These are phyloP conservation scores for Lampropteryx suffumata DNA, from an alignment of 2,888 invertebrate genomes.

Conservation along the genomic window DNA sequence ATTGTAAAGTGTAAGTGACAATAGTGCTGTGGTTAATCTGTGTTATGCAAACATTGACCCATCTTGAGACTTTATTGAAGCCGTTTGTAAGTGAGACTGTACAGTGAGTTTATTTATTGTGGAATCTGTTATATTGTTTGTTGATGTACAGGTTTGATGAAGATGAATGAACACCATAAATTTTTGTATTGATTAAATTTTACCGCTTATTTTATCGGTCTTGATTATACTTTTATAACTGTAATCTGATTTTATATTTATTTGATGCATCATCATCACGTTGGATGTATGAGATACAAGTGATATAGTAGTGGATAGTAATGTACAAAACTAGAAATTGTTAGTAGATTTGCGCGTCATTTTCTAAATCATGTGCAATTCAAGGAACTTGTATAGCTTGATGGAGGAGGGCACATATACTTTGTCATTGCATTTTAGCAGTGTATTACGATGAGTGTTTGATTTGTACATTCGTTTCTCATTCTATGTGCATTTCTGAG, in stretches of 20 bases:
- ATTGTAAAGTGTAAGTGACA: slow-evolving; percentile 77
- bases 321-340: slow-evolving; percentile 77
- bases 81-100: slow-evolving; percentile 74
- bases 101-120: slow-evolving; percentile 80
- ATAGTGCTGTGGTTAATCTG: slow-evolving; percentile 81
- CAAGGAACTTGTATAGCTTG: slow-evolving; percentile 66
- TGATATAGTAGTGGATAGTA: slow-evolving; percentile 74
- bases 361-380: slow-evolving; percentile 79
- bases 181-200: slow-evolving; percentile 73
- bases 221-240: slow-evolving; percentile 56
- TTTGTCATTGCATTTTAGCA: slow-evolving; percentile 80
- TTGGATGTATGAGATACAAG: slow-evolving; percentile 60
- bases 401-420: slow-evolving; percentile 52
- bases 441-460: slow-evolving; percentile 63
- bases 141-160: slow-evolving; percentile 75
- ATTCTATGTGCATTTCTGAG: slow-evolving; percentile 78
- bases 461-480: slow-evolving; percentile 75
- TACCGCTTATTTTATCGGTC: slow-evolving; percentile 53
- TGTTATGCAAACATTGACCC: slow-evolving; percentile 74
- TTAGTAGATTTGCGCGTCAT: slow-evolving; percentile 72
- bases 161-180: slow-evolving; percentile 61
- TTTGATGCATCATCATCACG: slow-evolving; percentile 59
- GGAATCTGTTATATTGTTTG: slow-evolving; percentile 67
- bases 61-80: slow-evolving; percentile 57
- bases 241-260: slow-evolving; percentile 66